A percentile compares a stretch with the other conserved stretches of the same genome.
phyloP scores from a whole-genome alignment of 1,140 invertebrate species.

The Panulirus ornatus region DNA sequence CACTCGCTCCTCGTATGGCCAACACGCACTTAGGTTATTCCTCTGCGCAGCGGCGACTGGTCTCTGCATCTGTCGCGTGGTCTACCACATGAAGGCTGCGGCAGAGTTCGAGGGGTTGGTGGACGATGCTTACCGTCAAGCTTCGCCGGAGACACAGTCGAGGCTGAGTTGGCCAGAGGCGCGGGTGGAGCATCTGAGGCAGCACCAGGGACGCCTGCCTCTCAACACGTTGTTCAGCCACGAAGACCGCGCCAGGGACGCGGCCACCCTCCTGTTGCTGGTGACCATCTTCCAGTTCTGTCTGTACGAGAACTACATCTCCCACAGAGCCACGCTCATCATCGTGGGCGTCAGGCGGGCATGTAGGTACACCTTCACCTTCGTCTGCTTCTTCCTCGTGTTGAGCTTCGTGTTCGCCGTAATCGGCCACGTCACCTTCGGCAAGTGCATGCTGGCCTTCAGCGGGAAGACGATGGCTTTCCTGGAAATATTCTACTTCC shows the following conservation, averaged over 20 bases:
- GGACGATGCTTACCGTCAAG: background rate
- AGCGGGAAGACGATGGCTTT: constrained; percentile 15
- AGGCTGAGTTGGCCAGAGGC: background rate
- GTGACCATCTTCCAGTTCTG: constrained; percentile 2
- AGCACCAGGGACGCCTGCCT: background rate
- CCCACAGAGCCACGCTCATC: background rate
- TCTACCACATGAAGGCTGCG: background rate
- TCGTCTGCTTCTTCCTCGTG: constrained; percentile 16
- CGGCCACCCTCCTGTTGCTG: background rate
- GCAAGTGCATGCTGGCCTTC: constrained; percentile 4
- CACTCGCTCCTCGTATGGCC: background rate
- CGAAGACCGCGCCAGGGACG: background rate
- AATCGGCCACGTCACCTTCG: constrained; percentile 19
- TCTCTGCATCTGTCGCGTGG: background rate
- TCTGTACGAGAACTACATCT: constrained; percentile 33
- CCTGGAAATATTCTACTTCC: background rate
- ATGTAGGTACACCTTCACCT: background rate
- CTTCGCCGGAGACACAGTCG: background rate
- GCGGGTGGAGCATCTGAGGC: background rate
- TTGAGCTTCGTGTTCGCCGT: constrained; percentile 12
- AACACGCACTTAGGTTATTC: background rate
- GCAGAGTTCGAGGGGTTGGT: background rate
- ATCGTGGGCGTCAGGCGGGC: background rate
- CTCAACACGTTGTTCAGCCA: background rate
- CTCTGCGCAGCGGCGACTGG: background rate